Base-by-base conservation (phyloP, 2,797 vertebrate species). In the Agapornis canus region DNA sequence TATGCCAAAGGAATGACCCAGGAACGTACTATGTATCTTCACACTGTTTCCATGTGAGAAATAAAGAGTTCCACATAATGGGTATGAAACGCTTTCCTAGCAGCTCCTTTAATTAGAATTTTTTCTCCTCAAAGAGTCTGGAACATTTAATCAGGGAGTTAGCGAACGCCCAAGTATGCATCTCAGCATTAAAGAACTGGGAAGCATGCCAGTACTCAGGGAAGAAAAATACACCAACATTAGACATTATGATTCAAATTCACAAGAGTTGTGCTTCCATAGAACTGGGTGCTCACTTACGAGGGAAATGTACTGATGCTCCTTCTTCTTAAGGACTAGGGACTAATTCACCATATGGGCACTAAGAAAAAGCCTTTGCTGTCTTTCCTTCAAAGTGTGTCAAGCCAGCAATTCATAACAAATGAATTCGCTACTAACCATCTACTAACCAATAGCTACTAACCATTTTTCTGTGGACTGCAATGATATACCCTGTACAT, bases 381-480 rank as follows among this genome's bases (percentile, higher is more conserved):
- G 60, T 18, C n/a, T 70, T 70, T 26, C 32, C 47, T 19, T 48
- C 22, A 1, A 49, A 51, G 39, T 3, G 22, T 35, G 54, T 35
- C 35, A 57, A 5, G 7, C 14, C 54, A 57, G 22, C 54, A 57
- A 35, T 35, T 57, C 14, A 16, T 16, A 57, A 35, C 54, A 57
- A 57, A 35, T 57, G 32, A 25, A 57, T 57, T 25, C 25, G 22
- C 54, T 57, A 57, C 13, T 35, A 57, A 57, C 21, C 22, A 35
- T 35, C 35, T 57, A 57, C 54, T 57, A 57, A 57, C 54, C 54
- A 57, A 35, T 16, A 57, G 54, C 32, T 35, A 57, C 54, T 57
- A 35, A 57, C 99, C 99, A 99, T 99, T 97, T 99, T 99, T 91
- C 99, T 98, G 98, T 99, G 99, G 97, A 99, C 98, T 86, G 99